Conservation (phyloP, 1,140 invertebrate species). For the Potamilus streckersoni region DNA sequence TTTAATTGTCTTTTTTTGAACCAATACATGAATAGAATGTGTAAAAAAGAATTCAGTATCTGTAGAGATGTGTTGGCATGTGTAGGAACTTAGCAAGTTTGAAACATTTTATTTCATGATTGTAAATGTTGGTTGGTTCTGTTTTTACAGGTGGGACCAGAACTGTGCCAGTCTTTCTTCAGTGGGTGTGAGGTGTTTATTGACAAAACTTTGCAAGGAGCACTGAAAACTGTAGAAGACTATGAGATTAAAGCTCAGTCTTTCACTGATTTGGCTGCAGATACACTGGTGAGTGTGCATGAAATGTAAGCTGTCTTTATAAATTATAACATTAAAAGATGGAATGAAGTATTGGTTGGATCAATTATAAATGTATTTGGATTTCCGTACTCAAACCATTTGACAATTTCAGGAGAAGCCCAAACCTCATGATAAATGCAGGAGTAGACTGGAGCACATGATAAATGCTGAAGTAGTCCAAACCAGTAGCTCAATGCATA, state of each 20-base stretch:
- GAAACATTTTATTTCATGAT: background rate
- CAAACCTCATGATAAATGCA: no score
- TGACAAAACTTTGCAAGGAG: constrained; percentile 53
- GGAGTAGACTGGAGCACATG: no score
- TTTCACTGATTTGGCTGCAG: constrained; percentile 26
- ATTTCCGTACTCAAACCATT: no score
- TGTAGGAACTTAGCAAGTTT: no score
- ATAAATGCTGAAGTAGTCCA: no score
- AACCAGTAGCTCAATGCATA: no score
- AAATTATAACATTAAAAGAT: no score
- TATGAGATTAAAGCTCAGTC: constrained; percentile 43
- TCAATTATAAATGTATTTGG: no score
- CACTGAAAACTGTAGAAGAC: constrained; percentile 49
- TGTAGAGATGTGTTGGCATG: background rate
- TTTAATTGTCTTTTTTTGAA: constrained; percentile 6
- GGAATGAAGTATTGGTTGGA: no score
- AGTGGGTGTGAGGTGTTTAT: constrained; percentile 54
- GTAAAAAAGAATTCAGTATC: background rate
- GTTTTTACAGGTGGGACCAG: constrained; percentile 46
- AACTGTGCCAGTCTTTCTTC: constrained; percentile 53
- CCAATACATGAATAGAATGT: background rate
- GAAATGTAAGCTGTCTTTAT: background rate
- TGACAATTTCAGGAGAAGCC: no score
- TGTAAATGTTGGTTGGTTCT: background rate
- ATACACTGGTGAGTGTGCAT: constrained; percentile 28